Conservation (phyloP, 37 sponge, comb jelly and placozoan species). For the Haliclona indistincta region DNA sequence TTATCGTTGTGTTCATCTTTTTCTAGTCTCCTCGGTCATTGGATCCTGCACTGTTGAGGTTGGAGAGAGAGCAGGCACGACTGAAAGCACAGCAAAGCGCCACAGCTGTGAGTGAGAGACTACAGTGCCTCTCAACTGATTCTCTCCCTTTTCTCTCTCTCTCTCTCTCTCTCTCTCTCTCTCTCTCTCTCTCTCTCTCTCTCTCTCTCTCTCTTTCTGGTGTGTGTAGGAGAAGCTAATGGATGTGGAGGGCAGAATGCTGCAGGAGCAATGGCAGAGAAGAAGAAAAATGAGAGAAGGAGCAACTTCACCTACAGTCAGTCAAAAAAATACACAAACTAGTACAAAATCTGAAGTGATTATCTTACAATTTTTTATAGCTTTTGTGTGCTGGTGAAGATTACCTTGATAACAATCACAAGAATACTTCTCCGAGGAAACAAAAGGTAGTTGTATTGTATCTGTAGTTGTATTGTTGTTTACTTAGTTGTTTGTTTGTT, state of each 20-base stretch:
- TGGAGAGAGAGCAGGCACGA: slow-evolving; percentile 11
- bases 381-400: no score
- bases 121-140: slow-evolving; percentile 7
- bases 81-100: slow-evolving; percentile 1
- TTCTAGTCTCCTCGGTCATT: no score
- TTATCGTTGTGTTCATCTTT: no score
- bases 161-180: neutral
- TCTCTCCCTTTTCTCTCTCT: neutral
- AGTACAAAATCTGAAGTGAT: no score
- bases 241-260: slow-evolving; percentile 1
- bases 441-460: no score
- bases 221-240: neutral
- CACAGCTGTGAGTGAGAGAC: slow-evolving; percentile 14
- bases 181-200: no score
- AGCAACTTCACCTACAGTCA: neutral
- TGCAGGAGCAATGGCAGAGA: slow-evolving; percentile 13
- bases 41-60: no score
- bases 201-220: neutral
- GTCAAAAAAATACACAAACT: neutral
- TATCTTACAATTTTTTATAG: no score
- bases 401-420: no score
- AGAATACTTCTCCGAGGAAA: no score
- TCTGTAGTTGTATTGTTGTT: no score
- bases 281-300: slow-evolving; percentile 1
- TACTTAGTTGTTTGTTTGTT: no score